Evolutionary conservation across 2,888 invertebrate genomes (phyloP).

Genomic region (Germaria angustata): DNA sequence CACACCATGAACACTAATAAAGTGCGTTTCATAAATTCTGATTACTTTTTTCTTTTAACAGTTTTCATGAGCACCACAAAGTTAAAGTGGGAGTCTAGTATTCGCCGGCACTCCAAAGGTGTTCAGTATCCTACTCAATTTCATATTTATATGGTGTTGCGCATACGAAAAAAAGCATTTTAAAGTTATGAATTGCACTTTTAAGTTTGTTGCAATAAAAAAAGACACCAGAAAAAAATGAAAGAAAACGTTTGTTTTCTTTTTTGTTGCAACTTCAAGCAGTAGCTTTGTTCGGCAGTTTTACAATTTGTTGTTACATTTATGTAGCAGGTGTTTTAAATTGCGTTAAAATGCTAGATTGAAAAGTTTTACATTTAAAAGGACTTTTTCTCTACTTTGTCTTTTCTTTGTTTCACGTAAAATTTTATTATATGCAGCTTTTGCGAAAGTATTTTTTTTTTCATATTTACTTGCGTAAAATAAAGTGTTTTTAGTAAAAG

Average conservation of each 20-base stretch:
- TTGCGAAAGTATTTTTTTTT: conserved; percentile 19
- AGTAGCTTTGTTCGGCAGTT: conserved; percentile 14
- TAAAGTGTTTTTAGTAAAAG: conserved; percentile 49
- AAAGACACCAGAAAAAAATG: background rate
- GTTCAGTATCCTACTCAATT: background rate
- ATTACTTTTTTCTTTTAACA: background rate
- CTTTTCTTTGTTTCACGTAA: conserved; percentile 2
- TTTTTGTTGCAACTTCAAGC: conserved; percentile 37
- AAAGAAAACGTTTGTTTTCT: conserved; percentile 41
- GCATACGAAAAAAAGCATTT: conserved; percentile 42
- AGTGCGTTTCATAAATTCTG: conserved; percentile 47
- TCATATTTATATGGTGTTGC: conserved; percentile 26
- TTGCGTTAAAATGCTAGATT: conserved; percentile 64
- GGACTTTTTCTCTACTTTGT: background rate
- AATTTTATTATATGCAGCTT: conserved; percentile 30
- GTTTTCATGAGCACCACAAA: background rate
- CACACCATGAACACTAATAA: conserved; percentile 34
- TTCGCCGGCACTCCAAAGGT: background rate
- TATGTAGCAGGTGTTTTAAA: conserved; percentile 67
- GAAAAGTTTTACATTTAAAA: conserved; percentile 53
- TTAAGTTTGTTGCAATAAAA: conserved; percentile 40
- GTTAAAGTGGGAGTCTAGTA: background rate
- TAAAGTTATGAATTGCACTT: conserved; percentile 66
- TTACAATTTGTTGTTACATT: conserved; percentile 50
- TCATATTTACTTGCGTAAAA: conserved; percentile 11